Evolutionary conservation across 2,888 invertebrate genomes (phyloP).

Genomic region (Trachelus stipa): DNA sequence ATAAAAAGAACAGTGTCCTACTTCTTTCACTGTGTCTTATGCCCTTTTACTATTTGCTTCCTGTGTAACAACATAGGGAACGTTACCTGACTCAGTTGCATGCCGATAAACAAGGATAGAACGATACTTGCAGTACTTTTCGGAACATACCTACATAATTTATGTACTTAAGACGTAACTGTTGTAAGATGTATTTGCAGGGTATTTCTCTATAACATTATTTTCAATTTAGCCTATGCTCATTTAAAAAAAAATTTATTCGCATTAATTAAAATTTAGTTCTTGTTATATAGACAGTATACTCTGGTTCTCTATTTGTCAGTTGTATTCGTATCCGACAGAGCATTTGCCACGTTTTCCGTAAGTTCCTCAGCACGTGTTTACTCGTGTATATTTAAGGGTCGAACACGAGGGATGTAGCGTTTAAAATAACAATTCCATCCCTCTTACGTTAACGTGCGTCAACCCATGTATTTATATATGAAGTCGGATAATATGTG

Average conservation of each 20-base stretch:
- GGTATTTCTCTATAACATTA: not conserved
- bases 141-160: not conserved
- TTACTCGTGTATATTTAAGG: not conserved
- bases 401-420: conserved; percentile 23
- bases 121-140: not conserved
- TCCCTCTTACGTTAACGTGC: conserved; percentile 7
- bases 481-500: not conserved
- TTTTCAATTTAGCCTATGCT: not conserved
- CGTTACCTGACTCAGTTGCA: not conserved
- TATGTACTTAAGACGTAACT: not conserved
- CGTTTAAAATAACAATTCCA: conserved; percentile 39
- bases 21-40: not conserved
- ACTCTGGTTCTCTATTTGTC: not conserved
- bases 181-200: not conserved
- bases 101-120: not conserved
- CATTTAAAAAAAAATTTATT: not conserved
- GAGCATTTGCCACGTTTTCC: not conserved
- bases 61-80: not conserved
- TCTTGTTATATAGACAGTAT: not conserved
- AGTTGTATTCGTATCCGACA: not conserved
- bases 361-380: not conserved
- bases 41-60: not conserved
- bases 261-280: not conserved
- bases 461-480: not conserved
- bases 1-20: not conserved